These are phyloP conservation scores for Dinomys branickii DNA, from an alignment of 2,113 vertebrate species.

Conservation along the genomic window DNA sequence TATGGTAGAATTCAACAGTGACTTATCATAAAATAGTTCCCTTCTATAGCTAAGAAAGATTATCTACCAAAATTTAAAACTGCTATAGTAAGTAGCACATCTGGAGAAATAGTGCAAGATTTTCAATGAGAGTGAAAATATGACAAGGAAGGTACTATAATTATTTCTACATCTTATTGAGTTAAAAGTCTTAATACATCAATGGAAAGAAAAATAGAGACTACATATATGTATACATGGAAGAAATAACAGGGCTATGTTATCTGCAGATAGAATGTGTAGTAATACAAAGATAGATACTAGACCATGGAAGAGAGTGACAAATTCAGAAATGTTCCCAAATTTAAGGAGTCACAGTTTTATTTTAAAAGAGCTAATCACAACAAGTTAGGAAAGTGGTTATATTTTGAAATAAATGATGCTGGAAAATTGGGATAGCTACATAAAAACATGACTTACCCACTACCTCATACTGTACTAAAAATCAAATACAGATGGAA, in stretches of 20 bases:
- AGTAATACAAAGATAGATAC: not conserved
- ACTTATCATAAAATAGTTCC: conserved; percentile 18
- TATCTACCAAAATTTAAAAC: not conserved
- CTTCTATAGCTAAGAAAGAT: not conserved
- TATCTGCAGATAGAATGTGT: not conserved
- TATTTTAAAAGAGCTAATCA: not conserved
- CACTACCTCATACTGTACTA: not conserved
- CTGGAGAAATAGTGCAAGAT: not conserved
- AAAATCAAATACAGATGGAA: not conserved
- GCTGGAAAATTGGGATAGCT: not conserved
- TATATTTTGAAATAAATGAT: not conserved
- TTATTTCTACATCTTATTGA: not conserved
- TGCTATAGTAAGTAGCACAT: not conserved
- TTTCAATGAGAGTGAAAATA: not conserved
- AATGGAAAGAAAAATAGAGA: not conserved
- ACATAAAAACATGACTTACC: not conserved
- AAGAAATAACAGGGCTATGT: not conserved
- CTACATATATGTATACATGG: not conserved
- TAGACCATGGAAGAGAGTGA: not conserved
- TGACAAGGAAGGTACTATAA: not conserved
- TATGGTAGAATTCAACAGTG: not conserved
- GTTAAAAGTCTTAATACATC: not conserved
- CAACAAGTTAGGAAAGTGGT: not conserved
- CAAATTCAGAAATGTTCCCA: not conserved
- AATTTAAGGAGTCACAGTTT: not conserved